A percentile compares a stretch with the other conserved stretches of the same genome.
Conservation (phyloP, 2,888 invertebrate genomes). For the Theodoxus fluviatilis region DNA sequence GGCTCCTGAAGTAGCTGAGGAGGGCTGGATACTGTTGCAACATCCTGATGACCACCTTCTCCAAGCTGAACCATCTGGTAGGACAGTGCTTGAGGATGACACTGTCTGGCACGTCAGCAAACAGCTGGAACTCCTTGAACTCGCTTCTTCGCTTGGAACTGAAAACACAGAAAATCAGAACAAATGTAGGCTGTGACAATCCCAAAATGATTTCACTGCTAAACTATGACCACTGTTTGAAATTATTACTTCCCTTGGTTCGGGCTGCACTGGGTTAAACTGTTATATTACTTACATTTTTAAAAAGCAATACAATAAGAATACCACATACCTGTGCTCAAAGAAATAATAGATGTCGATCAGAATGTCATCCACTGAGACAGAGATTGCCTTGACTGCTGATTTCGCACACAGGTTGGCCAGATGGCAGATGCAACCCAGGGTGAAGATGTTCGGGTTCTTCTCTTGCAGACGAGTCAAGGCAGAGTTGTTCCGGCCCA, state of each 20-base stretch:
- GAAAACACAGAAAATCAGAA: too few species aligned
- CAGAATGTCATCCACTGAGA: neutral
- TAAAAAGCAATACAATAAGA: too few species aligned
- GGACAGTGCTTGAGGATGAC: conserved; percentile 19
- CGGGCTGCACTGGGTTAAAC: too few species aligned
- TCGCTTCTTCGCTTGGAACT: neutral
- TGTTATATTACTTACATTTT: too few species aligned
- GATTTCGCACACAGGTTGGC: neutral
- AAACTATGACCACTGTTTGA: too few species aligned
- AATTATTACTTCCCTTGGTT: too few species aligned
- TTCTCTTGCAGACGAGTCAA: neutral
- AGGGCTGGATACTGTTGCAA: neutral
- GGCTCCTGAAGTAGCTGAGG: neutral
- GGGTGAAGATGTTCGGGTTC: neutral
- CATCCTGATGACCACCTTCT: neutral
- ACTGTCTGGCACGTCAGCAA: neutral
- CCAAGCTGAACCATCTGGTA: conserved; percentile 12
- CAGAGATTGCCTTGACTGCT: neutral
- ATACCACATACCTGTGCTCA: too few species aligned
- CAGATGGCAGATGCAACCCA: conserved; percentile 16
- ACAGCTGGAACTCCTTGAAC: neutral
- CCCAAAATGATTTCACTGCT: too few species aligned
- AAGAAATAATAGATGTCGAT: conserved; percentile 10
- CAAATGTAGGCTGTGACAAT: too few species aligned
- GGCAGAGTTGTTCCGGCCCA: neutral